Conservation (phyloP, 2,113 vertebrate species). For the Tichodroma muraria region DNA sequence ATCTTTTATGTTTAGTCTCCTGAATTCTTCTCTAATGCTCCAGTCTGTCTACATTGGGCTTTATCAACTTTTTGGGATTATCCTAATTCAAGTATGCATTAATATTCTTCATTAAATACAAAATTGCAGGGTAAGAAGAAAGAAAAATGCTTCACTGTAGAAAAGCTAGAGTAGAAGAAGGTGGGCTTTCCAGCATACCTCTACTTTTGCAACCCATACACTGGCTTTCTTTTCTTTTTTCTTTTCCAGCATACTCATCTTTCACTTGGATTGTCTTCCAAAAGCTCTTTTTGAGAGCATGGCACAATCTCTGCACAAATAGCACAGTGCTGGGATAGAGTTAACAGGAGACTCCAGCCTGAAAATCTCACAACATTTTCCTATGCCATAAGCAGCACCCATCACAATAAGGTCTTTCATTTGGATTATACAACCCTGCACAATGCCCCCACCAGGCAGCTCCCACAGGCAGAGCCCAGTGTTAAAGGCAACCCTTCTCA, state of each 20-base stretch:
- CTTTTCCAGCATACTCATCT: neutral
- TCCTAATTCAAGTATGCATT: neutral
- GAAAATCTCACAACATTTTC: neutral
- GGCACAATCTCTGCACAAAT: neutral
- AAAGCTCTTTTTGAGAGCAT: neutral
- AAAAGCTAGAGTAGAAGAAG: neutral
- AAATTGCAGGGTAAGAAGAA: neutral
- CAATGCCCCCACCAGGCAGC: constrained; percentile 8
- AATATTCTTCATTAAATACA: neutral
- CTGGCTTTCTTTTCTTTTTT: neutral
- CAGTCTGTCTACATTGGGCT: neutral
- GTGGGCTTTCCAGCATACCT: neutral
- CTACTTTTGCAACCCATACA: neutral
- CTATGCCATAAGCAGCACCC: neutral
- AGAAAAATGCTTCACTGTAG: neutral
- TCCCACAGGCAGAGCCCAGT: neutral
- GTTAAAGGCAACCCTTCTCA: neutral
- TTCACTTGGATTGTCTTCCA: neutral
- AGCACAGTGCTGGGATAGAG: neutral
- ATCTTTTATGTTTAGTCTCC: neutral
- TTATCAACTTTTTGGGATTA: neutral
- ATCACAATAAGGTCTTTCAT: constrained; percentile 49
- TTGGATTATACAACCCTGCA: neutral
- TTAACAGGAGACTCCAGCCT: neutral
- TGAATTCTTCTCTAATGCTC: neutral